A percentile compares a stretch with the other conserved stretches of the same genome.
Evolutionary conservation across 2,797 vertebrate species (phyloP).

Genomic region (Melanotaenia trifasciata): DNA sequence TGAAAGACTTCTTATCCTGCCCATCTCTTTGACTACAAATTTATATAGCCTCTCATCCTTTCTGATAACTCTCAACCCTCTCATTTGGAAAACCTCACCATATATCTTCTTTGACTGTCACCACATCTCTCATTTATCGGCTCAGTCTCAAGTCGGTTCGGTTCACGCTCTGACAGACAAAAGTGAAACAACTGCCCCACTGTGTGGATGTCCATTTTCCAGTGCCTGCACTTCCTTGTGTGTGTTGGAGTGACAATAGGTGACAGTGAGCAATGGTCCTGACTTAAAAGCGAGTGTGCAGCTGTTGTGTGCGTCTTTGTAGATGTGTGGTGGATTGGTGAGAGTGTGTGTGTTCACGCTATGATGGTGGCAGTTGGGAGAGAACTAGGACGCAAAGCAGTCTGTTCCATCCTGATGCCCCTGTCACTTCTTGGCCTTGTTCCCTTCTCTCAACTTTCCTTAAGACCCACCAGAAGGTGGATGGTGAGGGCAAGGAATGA

Average conservation of each 20-base stretch:
- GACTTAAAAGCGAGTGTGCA: constrained; percentile 60
- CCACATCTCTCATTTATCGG: constrained; percentile 48
- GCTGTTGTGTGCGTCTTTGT: constrained; percentile 34
- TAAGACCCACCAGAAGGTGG: constrained; percentile 49
- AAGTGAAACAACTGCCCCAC: constrained; percentile 64
- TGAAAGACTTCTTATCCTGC: constrained; percentile 38
- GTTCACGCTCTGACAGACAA: constrained; percentile 77
- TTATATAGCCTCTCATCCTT: constrained; percentile 24
- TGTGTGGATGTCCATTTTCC: constrained; percentile 44
- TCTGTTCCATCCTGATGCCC: constrained; percentile 79
- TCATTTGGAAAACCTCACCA: constrained; percentile 39
- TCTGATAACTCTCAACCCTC: constrained; percentile 21
- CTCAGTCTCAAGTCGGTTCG: constrained; percentile 64
- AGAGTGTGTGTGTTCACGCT: constrained; percentile 42
- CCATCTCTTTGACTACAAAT: constrained; percentile 29
- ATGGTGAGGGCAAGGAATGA: constrained; percentile 31
- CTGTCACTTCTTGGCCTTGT: constrained; percentile 84
- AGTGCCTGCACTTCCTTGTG: constrained; percentile 43
- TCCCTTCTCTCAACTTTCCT: constrained; percentile 75
- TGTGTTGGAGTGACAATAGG: constrained; percentile 63
- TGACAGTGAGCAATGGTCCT: constrained; percentile 72
- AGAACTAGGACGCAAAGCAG: constrained; percentile 56
- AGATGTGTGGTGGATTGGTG: constrained; percentile 26
- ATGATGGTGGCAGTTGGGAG: constrained; percentile 76
- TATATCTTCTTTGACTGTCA: constrained; percentile 58